Conservation (phyloP, 2,888 invertebrate genomes). For the Siphlonurus alternatus region DNA sequence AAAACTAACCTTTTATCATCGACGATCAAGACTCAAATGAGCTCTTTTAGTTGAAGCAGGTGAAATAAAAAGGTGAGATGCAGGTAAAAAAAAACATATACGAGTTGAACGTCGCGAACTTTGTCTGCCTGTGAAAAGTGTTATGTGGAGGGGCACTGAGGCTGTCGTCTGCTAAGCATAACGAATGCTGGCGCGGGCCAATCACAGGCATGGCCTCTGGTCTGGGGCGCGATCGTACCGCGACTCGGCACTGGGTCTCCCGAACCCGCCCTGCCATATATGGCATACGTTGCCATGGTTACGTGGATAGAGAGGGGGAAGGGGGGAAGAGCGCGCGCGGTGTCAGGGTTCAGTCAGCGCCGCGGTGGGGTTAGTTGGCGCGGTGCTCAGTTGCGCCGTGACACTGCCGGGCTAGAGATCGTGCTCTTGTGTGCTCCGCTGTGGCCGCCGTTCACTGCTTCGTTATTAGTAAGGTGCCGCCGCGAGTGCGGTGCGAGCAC, state of each 20-base stretch:
- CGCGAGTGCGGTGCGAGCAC: slow-evolving; percentile 3
- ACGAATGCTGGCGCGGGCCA: slow-evolving; percentile 12
- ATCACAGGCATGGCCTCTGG: slow-evolving; percentile 11
- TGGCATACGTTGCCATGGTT: slow-evolving; percentile 12
- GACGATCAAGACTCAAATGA: neutral
- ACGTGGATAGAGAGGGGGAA: slow-evolving; percentile 4
- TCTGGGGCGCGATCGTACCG: slow-evolving; percentile 7
- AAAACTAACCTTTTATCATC: neutral
- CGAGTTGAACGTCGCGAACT: neutral
- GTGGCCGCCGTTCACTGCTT: slow-evolving; percentile 5
- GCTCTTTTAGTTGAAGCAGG: neutral
- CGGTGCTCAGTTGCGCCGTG: slow-evolving; percentile 7
- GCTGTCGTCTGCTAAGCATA: neutral
- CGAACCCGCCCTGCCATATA: slow-evolving; percentile 11
- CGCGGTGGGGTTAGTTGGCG: slow-evolving; percentile 4
- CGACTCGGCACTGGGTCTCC: neutral
- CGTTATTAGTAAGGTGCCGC: no score
- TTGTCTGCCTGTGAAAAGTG: neutral
- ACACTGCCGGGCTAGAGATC: slow-evolving; percentile 7
- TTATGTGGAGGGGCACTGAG: neutral
- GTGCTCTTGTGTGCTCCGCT: slow-evolving; percentile 5
- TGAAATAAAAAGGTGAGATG: neutral
- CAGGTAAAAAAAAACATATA: neutral
- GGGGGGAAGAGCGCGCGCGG: slow-evolving; percentile 8
- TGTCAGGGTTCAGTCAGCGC: slow-evolving; percentile 11